Percentiles rank a stretch among this genome's conserved stretches.
These are phyloP conservation scores for Micrastur ruficollis DNA, from an alignment of 2,797 vertebrate genomes.

Conservation along the genomic window DNA sequence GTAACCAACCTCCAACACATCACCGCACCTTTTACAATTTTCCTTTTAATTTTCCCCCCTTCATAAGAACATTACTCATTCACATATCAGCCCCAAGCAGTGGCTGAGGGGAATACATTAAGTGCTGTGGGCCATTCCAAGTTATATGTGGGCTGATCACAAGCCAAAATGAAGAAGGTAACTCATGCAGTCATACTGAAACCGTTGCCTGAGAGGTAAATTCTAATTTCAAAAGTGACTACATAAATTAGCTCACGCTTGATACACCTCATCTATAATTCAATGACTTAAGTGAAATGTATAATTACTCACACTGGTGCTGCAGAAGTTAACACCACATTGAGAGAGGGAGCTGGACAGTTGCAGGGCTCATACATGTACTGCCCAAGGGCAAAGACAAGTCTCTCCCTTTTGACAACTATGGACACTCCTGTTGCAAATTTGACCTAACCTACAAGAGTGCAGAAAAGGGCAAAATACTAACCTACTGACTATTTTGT, in stretches of 20 bases:
- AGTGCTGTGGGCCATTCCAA: not conserved
- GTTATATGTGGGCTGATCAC: not conserved
- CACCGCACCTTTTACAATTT: not conserved
- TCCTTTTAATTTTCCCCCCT: not conserved
- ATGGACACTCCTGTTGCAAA: not conserved
- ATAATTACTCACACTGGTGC: not conserved
- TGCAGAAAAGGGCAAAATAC: not conserved
- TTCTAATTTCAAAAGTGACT: not conserved
- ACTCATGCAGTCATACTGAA: not conserved
- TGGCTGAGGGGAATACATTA: not conserved
- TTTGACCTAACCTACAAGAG: not conserved
- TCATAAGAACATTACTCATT: not conserved
- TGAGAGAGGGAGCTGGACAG: not conserved
- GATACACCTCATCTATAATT: not conserved
- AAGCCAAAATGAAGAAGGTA: not conserved
- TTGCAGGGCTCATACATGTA: not conserved
- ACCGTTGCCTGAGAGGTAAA: not conserved
- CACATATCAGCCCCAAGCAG: not conserved
- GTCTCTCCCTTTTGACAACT: not conserved
- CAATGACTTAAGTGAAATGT: not conserved
- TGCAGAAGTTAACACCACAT: not conserved
- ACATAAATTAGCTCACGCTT: not conserved
- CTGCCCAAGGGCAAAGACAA: not conserved
- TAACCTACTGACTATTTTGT: not conserved
- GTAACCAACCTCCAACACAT: not conserved